A percentile compares a stretch with the other conserved stretches of the same genome.
Evolutionary conservation across 2,888 invertebrate species (phyloP).

Genomic region (Cepaea hortensis): DNA sequence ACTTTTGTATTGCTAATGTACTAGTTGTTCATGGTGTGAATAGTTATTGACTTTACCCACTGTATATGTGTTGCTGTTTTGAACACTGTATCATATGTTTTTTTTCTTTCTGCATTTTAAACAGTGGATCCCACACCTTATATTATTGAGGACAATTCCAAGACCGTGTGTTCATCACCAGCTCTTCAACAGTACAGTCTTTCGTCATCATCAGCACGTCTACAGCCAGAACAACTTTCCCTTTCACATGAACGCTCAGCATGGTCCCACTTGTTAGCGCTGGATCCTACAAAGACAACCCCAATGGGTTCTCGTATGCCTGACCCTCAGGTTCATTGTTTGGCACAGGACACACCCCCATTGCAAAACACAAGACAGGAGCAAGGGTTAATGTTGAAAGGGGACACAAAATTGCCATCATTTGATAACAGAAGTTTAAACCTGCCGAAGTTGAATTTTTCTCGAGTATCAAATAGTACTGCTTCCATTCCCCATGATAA

Average conservation of each 20-base stretch:
- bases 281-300: conserved; percentile 33
- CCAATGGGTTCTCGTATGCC: conserved; percentile 18
- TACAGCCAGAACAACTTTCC: not conserved
- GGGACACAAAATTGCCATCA: not conserved
- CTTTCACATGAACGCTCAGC: conserved; percentile 39
- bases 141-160: not conserved
- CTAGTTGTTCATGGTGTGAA: too few relatives aligned
- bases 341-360: not conserved
- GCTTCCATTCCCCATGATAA: conserved; percentile 1
- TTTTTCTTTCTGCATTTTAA: not conserved
- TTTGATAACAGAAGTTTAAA: not conserved
- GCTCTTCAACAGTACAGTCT: conserved; percentile 13
- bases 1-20: too few relatives aligned
- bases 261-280: conserved; percentile 45
- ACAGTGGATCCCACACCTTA: conserved; percentile 16
- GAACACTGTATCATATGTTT: too few relatives aligned
- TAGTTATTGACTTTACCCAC: too few relatives aligned
- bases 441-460: conserved; percentile 15
- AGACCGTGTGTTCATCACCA: not conserved
- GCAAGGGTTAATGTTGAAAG: conserved; percentile 26
- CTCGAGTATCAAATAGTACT: not conserved
- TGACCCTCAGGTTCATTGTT: conserved; percentile 29
- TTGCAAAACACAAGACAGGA: conserved; percentile 6
- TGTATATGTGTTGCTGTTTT: too few relatives aligned
- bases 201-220: conserved; percentile 18